A percentile compares a stretch with the other conserved stretches of the same genome.
These are phyloP conservation scores for Chloromyia formosa DNA, from an alignment of 2,888 invertebrate species.

Conservation along the genomic window DNA sequence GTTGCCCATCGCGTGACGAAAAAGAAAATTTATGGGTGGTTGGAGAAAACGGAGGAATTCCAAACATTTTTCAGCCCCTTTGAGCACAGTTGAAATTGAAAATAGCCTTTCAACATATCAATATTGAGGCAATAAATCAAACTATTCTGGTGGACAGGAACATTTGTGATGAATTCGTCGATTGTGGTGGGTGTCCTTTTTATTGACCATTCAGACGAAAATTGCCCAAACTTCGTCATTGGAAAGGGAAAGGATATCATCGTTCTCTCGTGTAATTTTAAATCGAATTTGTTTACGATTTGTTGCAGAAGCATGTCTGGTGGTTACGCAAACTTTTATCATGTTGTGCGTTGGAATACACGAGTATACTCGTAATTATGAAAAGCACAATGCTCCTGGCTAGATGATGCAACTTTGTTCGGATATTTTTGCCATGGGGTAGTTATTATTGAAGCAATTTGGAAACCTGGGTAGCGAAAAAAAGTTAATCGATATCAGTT, in stretches of 20 bases:
- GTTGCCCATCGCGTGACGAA: background rate
- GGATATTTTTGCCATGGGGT: no score
- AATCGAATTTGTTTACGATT: constrained; percentile 33
- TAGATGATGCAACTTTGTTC: no score
- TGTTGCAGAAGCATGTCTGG: background rate
- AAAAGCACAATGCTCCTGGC: no score
- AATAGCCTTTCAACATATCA: constrained; percentile 40
- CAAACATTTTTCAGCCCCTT: constrained; percentile 37
- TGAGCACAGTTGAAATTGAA: constrained; percentile 40
- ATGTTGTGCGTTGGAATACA: background rate
- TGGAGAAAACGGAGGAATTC: constrained; percentile 16
- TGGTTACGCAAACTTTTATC: background rate
- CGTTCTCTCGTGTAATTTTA: constrained; percentile 12
- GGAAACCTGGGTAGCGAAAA: no score
- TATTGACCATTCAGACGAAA: constrained; percentile 24
- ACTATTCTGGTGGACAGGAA: constrained; percentile 30
- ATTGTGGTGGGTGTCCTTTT: constrained; percentile 29
- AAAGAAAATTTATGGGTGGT: background rate
- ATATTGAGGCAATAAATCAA: constrained; percentile 37
- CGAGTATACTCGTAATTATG: no score
- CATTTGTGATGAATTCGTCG: constrained; percentile 29
- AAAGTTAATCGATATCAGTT: no score
- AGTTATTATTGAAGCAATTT: no score
- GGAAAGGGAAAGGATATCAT: background rate
- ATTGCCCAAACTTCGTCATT: background rate